Percentiles rank a stretch among this genome's conserved stretches.
These are phyloP conservation scores for Percina caprodes DNA, from an alignment of 2,113 vertebrate genomes.

Conservation along the genomic window DNA sequence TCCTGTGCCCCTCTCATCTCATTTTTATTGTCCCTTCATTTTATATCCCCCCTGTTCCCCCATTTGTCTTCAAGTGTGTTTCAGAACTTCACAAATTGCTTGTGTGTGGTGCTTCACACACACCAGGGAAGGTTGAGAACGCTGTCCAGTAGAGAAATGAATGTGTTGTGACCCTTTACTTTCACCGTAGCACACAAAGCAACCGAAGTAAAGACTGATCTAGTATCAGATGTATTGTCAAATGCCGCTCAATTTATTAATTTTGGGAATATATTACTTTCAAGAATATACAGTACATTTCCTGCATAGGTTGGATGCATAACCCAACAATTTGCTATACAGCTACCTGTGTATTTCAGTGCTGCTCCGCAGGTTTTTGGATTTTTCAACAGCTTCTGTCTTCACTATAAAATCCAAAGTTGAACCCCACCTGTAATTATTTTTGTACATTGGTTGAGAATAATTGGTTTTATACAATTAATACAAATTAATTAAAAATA, in stretches of 20 bases:
- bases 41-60: not conserved
- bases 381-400: not conserved
- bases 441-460: not conserved
- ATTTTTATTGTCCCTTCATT: constrained; percentile 10
- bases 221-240: constrained; percentile 25
- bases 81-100: constrained; percentile 12
- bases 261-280: not conserved
- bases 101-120: constrained; percentile 33
- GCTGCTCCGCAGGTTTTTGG: not conserved
- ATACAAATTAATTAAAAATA: not conserved
- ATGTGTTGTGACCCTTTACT: constrained; percentile 11
- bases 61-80: constrained; percentile 23
- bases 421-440: not conserved
- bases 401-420: not conserved
- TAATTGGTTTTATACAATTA: not conserved
- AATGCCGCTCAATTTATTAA: constrained; percentile 41
- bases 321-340: not conserved
- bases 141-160: constrained; percentile 18
- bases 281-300: not conserved
- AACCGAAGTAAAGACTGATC: constrained; percentile 22
- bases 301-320: not conserved
- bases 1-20: constrained; percentile 5
- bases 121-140: constrained; percentile 34
- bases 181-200: not conserved
- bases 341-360: not conserved